phyloP scores from a whole-genome alignment of 2,113 vertebrate species.

The Boulengeromyrus knoepffleri region DNA sequence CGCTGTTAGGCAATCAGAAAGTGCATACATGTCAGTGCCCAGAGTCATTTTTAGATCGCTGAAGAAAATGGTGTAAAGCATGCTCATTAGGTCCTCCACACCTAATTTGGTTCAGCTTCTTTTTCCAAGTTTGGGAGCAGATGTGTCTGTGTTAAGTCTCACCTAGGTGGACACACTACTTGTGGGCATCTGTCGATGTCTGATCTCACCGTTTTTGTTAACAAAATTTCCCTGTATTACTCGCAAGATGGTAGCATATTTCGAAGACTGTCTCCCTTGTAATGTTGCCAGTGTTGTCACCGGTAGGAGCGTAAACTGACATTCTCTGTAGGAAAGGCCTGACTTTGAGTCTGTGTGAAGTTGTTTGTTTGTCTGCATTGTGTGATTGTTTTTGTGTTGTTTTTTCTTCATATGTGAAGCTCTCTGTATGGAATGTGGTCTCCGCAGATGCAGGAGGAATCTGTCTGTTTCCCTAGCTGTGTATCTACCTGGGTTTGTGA shows the following conservation, averaged over 20 bases:
- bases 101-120: slow-evolving; percentile 24
- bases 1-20: slow-evolving; percentile 58
- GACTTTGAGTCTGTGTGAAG: slow-evolving; percentile 40
- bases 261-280: background rate
- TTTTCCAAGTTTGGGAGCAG: background rate
- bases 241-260: background rate
- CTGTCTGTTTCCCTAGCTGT: background rate
- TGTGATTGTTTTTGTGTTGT: slow-evolving; percentile 36
- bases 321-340: background rate
- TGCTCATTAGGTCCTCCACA: slow-evolving; percentile 33
- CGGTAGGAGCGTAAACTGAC: background rate
- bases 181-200: background rate
- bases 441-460: slow-evolving; percentile 18
- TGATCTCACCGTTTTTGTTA: background rate
- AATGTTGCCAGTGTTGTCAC: background rate
- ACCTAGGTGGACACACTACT: background rate
- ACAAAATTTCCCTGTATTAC: background rate
- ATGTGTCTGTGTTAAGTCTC: background rate
- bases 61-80: slow-evolving; percentile 33
- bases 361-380: slow-evolving; percentile 37
- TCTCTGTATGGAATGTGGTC: slow-evolving; percentile 37
- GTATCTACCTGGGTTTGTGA: slow-evolving; percentile 10
- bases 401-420: slow-evolving; percentile 9
- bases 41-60: slow-evolving; percentile 35
- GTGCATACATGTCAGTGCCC: slow-evolving; percentile 51